Conservation (phyloP, 2,113 vertebrate species). For the Nannobrachium achirus region DNA sequence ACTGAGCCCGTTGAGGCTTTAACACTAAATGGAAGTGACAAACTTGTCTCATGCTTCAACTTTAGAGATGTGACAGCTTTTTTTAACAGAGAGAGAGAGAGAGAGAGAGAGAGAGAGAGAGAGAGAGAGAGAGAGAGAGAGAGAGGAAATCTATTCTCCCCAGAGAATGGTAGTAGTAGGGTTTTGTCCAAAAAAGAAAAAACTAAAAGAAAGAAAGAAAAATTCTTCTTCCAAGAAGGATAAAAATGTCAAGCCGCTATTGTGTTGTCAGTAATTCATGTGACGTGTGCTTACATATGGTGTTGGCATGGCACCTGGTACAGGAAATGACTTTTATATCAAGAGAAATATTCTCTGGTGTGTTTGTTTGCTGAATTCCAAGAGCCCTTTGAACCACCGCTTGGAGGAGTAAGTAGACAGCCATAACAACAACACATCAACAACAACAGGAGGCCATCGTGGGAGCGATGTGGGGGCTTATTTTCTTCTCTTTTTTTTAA, state of each 20-base stretch:
- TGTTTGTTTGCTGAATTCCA: slow-evolving; percentile 17
- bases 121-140: no score
- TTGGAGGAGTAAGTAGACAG: slow-evolving; percentile 23
- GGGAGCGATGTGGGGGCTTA: no score
- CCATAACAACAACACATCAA: slow-evolving; percentile 32
- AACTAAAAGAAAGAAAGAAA: slow-evolving; percentile 60
- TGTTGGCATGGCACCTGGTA: slow-evolving; percentile 17
- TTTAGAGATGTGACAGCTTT: slow-evolving; percentile 60
- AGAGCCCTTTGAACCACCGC: slow-evolving; percentile 21
- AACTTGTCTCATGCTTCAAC: slow-evolving; percentile 64
- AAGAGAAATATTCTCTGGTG: slow-evolving; percentile 39
- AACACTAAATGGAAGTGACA: slow-evolving; percentile 71
- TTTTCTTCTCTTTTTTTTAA: no score
- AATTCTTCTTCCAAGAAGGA: slow-evolving; percentile 62
- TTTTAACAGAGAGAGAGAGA: neutral
- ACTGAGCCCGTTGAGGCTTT: slow-evolving; percentile 53
- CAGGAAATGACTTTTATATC: slow-evolving; percentile 46
- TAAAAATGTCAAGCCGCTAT: slow-evolving; percentile 70
- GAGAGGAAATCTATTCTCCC: neutral
- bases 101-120: no score
- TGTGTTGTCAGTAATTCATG: slow-evolving; percentile 62
- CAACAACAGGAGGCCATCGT: slow-evolving; percentile 18
- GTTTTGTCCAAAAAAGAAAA: slow-evolving; percentile 40
- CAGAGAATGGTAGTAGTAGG: slow-evolving; percentile 28
- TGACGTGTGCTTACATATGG: slow-evolving; percentile 53